These are phyloP conservation scores for Chouioia cunea DNA, from an alignment of 2,888 invertebrate species.

Conservation along the genomic window DNA sequence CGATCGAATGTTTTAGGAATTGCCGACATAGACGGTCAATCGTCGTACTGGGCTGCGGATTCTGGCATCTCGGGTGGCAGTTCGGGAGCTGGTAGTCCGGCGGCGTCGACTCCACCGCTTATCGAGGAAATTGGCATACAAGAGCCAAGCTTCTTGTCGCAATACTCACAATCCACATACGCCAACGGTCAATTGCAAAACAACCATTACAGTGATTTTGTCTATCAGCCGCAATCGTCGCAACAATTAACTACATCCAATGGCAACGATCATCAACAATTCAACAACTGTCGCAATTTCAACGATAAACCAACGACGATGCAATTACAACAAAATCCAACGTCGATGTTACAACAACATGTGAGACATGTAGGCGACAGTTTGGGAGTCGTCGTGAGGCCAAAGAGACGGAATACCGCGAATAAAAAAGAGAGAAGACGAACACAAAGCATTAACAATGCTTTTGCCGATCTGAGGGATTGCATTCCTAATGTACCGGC, in stretches of 20 bases:
- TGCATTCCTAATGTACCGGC: conserved; percentile 97
- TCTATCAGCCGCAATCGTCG: conserved; percentile 38
- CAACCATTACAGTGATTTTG: conserved; percentile 35
- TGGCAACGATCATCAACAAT: not conserved
- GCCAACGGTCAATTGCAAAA: conserved; percentile 49
- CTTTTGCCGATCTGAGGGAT: conserved; percentile 91
- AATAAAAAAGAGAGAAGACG: conserved; percentile 94
- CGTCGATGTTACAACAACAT: conserved; percentile 32
- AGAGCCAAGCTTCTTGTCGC: conserved; percentile 58
- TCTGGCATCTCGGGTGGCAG: conserved; percentile 66
- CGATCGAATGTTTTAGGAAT: conserved; percentile 43
- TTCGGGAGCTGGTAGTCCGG: conserved; percentile 65
- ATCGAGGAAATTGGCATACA: conserved; percentile 65
- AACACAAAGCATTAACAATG: conserved; percentile 95
- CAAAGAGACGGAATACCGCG: conserved; percentile 86
- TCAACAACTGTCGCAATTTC: not conserved
- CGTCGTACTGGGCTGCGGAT: conserved; percentile 65
- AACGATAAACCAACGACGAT: conserved; percentile 36
- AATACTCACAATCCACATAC: conserved; percentile 50
- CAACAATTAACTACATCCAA: conserved; percentile 19
- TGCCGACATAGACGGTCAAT: conserved; percentile 62
- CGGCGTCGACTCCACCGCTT: conserved; percentile 64
- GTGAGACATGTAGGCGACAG: conserved; percentile 27
- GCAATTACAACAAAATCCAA: not conserved
- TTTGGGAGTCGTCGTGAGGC: conserved; percentile 53